Percentiles rank a stretch among this genome's conserved stretches.
Conservation (phyloP, 2,113 vertebrate genomes). For the Oncorhynchus nerka region DNA sequence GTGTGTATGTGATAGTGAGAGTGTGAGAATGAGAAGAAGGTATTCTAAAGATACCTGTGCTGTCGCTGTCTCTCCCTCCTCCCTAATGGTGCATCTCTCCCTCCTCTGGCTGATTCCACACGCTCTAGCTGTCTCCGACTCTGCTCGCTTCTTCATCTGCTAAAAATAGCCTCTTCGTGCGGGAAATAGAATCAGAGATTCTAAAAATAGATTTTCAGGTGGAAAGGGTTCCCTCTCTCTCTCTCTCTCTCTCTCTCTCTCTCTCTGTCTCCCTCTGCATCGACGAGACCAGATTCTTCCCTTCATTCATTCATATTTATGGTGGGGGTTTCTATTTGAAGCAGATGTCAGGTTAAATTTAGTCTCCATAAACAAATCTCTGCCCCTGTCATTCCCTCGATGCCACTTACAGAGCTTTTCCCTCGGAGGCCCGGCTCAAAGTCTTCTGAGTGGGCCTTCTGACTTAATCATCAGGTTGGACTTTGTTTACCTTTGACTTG, state of each 20-base stretch:
- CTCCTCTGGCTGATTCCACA: constrained; percentile 4
- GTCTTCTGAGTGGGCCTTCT: constrained; percentile 13
- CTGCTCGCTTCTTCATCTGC: constrained; percentile 30
- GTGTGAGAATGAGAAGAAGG: neutral
- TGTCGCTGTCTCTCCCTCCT: too few relatives aligned
- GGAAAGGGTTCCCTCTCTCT: constrained; percentile 20
- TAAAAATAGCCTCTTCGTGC: constrained; percentile 58
- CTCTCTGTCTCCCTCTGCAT: constrained; percentile 16
- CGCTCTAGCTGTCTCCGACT: constrained; percentile 32
- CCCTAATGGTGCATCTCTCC: too few relatives aligned
- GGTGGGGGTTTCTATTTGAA: constrained; percentile 56
- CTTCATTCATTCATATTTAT: constrained; percentile 72
- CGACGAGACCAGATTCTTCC: constrained; percentile 35
- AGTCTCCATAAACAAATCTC: constrained; percentile 49
- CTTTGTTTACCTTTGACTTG: constrained; percentile 14
- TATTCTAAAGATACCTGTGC: neutral
- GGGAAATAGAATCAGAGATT: constrained; percentile 36
- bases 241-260: constrained; percentile 17
- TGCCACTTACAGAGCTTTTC: constrained; percentile 5
- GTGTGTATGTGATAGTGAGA: neutral
- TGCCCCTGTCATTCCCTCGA: constrained; percentile 54
- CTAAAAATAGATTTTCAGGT: constrained; percentile 69
- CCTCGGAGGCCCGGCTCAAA: too few relatives aligned
- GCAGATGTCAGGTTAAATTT: constrained; percentile 55
- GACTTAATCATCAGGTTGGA: constrained; percentile 22